Conservation (phyloP, 2,888 invertebrate species). For the Leptopterna dolabrata region DNA sequence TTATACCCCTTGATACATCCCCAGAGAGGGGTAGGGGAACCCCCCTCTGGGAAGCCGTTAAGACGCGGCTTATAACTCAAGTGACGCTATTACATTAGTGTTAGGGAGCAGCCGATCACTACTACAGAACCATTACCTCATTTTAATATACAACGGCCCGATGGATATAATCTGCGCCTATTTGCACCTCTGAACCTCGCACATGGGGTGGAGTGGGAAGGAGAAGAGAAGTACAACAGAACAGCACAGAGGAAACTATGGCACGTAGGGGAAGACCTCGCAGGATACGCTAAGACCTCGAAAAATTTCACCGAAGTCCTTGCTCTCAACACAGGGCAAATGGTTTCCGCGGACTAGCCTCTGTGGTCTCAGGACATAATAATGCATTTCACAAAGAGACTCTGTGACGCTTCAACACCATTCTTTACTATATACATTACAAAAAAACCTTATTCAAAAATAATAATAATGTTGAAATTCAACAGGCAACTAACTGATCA, state of each 20-base stretch:
- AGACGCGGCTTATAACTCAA: too few species aligned
- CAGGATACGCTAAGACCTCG: constrained; percentile 80
- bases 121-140: constrained; percentile 74
- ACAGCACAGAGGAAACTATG: constrained; percentile 76
- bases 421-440: too few species aligned
- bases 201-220: constrained; percentile 72
- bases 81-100: too few species aligned
- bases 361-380: background rate
- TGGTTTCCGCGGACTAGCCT: constrained; percentile 83
- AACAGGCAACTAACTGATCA: too few species aligned
- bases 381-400: background rate
- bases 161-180: constrained; percentile 93
- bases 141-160: constrained; percentile 89
- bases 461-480: too few species aligned
- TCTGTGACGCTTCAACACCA: too few species aligned
- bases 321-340: constrained; percentile 83
- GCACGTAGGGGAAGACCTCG: constrained; percentile 73
- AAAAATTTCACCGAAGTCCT: constrained; percentile 79
- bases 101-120: too few species aligned
- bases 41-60: too few species aligned
- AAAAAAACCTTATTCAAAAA: too few species aligned
- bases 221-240: constrained; percentile 75
- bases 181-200: constrained; percentile 74
- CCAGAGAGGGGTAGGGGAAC: too few species aligned
- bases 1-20: too few species aligned